Base-by-base conservation (phyloP, 2,797 vertebrate species). In the Carapus acus region DNA sequence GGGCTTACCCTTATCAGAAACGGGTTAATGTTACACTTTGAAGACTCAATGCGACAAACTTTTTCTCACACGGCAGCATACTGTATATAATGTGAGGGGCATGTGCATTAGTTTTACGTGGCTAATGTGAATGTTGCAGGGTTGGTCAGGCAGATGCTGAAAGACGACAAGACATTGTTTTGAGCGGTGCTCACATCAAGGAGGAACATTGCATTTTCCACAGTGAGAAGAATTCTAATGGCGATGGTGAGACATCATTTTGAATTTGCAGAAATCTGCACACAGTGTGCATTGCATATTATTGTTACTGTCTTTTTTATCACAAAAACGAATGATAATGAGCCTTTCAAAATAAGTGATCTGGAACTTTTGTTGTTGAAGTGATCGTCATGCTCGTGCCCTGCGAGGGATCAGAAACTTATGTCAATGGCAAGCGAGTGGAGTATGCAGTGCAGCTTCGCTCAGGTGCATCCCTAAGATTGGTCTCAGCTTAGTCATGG, bases 181-280 rank as follows among this genome's bases (percentile, higher is more conserved):
- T 99, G 67, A 99, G 96, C 3, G 96, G 96, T 2, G 96, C 96
- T 16, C 96, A 99, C 49, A 99, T 99, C 82, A 94, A 86, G 77
- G 96, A 99, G 51, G 95, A 98, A 37, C 96, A 99, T 72, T 98
- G 96, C 65, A 69, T 97, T 73, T 99, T 99, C 83, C 88, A 92
- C 60, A 99, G 96, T 0, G 94, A 98, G 84, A 91, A 89, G 62
- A 95, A 85, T 72, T 85, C 85, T 66, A 92, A 89, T 0, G 93
- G 95, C 2, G 82, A 97, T 56, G 96, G 96, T 98, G 73, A 89
- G 85, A 55, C 52, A n/a, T 24, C 13, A 16, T 42, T 46, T 56
- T 19, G n/a, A n/a, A n/a, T n/a, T n/a, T n/a, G n/a, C n/a, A n/a
- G n/a, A n/a, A n/a, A n/a, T n/a, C n/a, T n/a, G n/a, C n/a, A n/a